phyloP scores from a whole-genome alignment of 2,888 invertebrate genomes.

The Drosophila cyrtoloma region DNA sequence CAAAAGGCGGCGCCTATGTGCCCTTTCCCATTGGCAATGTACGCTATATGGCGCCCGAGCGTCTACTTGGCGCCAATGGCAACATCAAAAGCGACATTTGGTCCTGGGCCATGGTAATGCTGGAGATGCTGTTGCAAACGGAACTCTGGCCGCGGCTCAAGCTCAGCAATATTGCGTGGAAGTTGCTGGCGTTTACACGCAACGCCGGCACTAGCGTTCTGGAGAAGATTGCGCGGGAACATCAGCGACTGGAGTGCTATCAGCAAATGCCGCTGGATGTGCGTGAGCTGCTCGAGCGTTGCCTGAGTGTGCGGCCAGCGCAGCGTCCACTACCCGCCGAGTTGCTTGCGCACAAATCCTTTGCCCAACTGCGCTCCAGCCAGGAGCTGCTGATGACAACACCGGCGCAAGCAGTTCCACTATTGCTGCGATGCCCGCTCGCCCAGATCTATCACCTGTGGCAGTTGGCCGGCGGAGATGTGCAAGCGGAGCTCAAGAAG shows the following conservation, averaged over 20 bases:
- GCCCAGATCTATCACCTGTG: slow-evolving; percentile 97
- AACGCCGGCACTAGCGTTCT: slow-evolving; percentile 85
- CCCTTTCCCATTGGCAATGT: slow-evolving; percentile 94
- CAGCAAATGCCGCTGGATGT: slow-evolving; percentile 68
- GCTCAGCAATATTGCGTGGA: slow-evolving; percentile 90
- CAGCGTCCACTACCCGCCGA: slow-evolving; percentile 88
- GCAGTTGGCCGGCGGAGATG: slow-evolving; percentile 98
- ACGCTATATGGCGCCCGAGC: slow-evolving; percentile 93
- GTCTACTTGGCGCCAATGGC: slow-evolving; percentile 88
- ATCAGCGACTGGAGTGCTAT: slow-evolving; percentile 87
- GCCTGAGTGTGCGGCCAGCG: slow-evolving; percentile 89
- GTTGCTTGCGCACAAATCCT: slow-evolving; percentile 87
- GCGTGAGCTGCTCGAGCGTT: slow-evolving; percentile 88
- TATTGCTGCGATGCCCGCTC: slow-evolving; percentile 87
- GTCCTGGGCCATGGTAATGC: slow-evolving; percentile 95
- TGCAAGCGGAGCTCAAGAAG: slow-evolving; percentile 94
- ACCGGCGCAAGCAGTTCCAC: slow-evolving; percentile 64
- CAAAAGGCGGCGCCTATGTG: slow-evolving; percentile 93
- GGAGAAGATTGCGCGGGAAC: slow-evolving; percentile 92
- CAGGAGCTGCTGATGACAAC: background rate
- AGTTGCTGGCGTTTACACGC: slow-evolving; percentile 88
- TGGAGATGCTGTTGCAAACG: slow-evolving; percentile 91
- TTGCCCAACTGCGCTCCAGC: slow-evolving; percentile 74
- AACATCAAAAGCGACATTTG: slow-evolving; percentile 95
- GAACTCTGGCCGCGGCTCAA: slow-evolving; percentile 88